phyloP scores from a whole-genome alignment of 2,113 vertebrate genomes.

The Spheniscus mendiculus region DNA sequence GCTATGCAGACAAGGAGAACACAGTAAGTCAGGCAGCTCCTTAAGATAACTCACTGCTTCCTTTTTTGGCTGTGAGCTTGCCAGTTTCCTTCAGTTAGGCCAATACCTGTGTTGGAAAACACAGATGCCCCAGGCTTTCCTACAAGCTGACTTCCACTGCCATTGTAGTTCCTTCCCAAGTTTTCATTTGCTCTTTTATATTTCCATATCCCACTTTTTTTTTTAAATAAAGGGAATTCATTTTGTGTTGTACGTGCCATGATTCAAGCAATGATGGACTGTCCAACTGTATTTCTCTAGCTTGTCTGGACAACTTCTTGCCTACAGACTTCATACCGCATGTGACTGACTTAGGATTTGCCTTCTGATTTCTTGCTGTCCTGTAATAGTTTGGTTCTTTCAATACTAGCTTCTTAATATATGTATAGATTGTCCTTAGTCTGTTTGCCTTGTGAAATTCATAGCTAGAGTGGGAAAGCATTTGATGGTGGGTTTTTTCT shows the following conservation, averaged over 20 bases:
- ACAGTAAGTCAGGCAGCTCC: background rate
- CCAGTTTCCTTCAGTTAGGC: background rate
- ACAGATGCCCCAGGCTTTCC: background rate
- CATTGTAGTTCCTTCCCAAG: background rate
- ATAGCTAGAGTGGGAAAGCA: background rate
- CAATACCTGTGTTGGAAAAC: background rate
- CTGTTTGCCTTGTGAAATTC: background rate
- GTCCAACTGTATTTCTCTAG: background rate
- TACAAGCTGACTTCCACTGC: background rate
- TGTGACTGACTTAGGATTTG: background rate
- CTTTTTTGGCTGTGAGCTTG: background rate
- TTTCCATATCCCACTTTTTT: background rate
- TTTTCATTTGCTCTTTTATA: background rate
- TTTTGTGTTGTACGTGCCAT: background rate
- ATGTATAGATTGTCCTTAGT: background rate
- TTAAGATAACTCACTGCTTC: background rate
- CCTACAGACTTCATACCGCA: background rate
- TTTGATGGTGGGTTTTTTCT: background rate
- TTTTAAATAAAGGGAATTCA: background rate
- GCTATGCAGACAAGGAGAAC: background rate
- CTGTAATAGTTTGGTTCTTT: background rate
- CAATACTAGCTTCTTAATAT: background rate
- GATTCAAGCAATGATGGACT: background rate
- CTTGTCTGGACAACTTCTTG: background rate
- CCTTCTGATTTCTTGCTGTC: background rate